Evolutionary conservation across 2,797 vertebrate genomes (phyloP), one percentile per base, ranked within the genome.

Genomic region (Lithobates sylvaticus): DNA sequence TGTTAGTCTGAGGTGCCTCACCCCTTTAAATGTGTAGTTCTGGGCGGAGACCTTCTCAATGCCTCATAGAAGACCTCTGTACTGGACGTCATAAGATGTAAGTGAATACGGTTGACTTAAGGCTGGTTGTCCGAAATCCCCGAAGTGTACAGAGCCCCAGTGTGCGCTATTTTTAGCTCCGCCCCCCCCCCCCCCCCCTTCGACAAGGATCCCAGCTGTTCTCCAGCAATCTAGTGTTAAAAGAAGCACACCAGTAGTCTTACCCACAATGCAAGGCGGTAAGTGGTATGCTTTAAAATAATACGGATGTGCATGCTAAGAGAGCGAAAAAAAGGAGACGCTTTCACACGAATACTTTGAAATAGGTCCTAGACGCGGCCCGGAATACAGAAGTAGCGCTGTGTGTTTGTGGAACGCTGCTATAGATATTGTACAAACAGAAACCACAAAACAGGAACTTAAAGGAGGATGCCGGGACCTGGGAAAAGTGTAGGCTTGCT

Each of bases 221-320:
- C 70, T 44, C 70, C 83, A 32, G 75, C 47, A 44, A 70, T 84
- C 83, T 72, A 61, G 75, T 78, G 83, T 84, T 84, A 84, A 84
- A 84, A 84, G 75, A 84, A 58, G 70, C 26, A n/a, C 44, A 36
- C 9, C 78, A 81, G 78, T 32, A 75, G 78, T 26, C 26, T 27
- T 71, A 67, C 67, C 50, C 50, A 78, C 23, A 78, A 65, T 44
- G 75, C 83, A 29, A 3, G 34, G 67, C 83, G 27, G 76, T 27
- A 64, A 72, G 76, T 72, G 76, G 67, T 47, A 47, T 77, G 74
- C 67, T 36, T 47, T 61, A 70, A 84, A 84, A 84, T 76, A 69
- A 84, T 73, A 32, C n/a, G 71, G 68, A 77, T 70, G 42, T 36
- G 9, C 88, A 88, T 85, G 89, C 86, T 79, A 70, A 50, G 76